These are phyloP conservation scores for Yponomeuta plumbellus DNA, from an alignment of 2,888 invertebrate species.

Conservation along the genomic window DNA sequence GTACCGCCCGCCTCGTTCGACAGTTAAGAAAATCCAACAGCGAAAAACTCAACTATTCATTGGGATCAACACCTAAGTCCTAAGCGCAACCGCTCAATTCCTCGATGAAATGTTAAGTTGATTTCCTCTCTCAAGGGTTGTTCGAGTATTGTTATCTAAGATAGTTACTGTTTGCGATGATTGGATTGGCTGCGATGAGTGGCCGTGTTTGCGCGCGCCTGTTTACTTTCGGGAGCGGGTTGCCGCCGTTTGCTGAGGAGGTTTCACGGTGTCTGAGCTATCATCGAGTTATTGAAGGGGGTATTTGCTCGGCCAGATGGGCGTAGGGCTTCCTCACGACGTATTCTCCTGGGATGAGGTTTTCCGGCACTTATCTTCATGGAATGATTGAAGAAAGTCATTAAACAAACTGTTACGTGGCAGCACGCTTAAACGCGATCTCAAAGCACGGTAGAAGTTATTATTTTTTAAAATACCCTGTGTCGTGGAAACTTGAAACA, in stretches of 20 bases:
- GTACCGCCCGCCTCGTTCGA: too few relatives aligned
- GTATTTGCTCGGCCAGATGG: neutral
- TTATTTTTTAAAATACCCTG: too few relatives aligned
- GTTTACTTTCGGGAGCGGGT: slow-evolving; percentile 33
- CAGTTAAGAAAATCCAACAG: neutral
- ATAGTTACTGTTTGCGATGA: slow-evolving; percentile 71
- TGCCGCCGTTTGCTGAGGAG: neutral
- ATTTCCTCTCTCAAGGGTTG: slow-evolving; percentile 70
- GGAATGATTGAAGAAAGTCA: too few relatives aligned
- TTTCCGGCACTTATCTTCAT: too few relatives aligned
- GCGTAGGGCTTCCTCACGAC: neutral
- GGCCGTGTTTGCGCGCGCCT: slow-evolving; percentile 50
- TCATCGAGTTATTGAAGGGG: neutral
- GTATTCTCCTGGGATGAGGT: neutral
- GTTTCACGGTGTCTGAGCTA: slow-evolving; percentile 2
- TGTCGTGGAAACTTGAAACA: too few relatives aligned
- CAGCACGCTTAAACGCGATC: too few relatives aligned
- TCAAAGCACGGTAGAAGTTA: too few relatives aligned
- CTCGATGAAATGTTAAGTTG: slow-evolving; percentile 65
- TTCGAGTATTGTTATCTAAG: slow-evolving; percentile 57
- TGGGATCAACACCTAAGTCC: neutral
- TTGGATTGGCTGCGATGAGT: slow-evolving; percentile 67
- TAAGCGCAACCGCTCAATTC: slow-evolving; percentile 19
- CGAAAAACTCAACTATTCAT: neutral
- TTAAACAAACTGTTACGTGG: too few relatives aligned